phyloP scores from a whole-genome alignment of 2,113 vertebrate genomes.

The Plectropomus leopardus region DNA sequence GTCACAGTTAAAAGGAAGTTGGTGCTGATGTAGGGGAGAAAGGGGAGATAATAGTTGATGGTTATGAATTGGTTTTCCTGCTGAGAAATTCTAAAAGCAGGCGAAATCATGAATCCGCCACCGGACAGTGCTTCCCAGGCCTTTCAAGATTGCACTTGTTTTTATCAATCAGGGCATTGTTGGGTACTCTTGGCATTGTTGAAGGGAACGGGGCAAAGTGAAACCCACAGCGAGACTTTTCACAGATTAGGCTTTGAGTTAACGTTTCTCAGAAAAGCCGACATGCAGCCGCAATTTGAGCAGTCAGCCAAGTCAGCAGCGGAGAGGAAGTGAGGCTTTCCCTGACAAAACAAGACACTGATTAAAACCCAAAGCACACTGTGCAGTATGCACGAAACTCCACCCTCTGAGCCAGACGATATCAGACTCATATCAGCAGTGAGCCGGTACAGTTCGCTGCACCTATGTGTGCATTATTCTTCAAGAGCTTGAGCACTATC shows the following conservation, averaged over 20 bases:
- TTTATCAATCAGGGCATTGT: slow-evolving; percentile 45
- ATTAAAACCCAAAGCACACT: slow-evolving; percentile 71
- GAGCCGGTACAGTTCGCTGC: slow-evolving; percentile 22
- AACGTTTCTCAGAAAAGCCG: slow-evolving; percentile 51
- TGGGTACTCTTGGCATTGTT: slow-evolving; percentile 26
- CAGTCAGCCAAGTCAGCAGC: slow-evolving; percentile 49
- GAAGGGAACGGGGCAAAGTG: slow-evolving; percentile 12
- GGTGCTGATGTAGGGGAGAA: background rate
- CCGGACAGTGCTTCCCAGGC: background rate
- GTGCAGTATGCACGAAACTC: slow-evolving; percentile 31
- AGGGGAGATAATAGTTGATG: background rate
- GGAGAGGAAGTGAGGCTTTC: slow-evolving; percentile 55
- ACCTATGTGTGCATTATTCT: background rate
- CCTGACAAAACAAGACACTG: slow-evolving; percentile 64
- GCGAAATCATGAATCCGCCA: background rate
- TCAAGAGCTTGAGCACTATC: background rate
- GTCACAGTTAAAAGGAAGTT: background rate
- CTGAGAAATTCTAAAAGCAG: background rate
- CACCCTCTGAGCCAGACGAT: slow-evolving; percentile 34
- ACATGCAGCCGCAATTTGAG: slow-evolving; percentile 24
- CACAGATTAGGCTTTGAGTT: slow-evolving; percentile 38
- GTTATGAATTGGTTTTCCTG: background rate
- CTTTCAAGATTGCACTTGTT: slow-evolving; percentile 28
- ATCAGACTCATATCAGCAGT: slow-evolving; percentile 45
- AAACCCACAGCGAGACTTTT: slow-evolving; percentile 29